Base-by-base conservation (phyloP, 2,113 vertebrate species). In the Periophthalmus modestus region DNA sequence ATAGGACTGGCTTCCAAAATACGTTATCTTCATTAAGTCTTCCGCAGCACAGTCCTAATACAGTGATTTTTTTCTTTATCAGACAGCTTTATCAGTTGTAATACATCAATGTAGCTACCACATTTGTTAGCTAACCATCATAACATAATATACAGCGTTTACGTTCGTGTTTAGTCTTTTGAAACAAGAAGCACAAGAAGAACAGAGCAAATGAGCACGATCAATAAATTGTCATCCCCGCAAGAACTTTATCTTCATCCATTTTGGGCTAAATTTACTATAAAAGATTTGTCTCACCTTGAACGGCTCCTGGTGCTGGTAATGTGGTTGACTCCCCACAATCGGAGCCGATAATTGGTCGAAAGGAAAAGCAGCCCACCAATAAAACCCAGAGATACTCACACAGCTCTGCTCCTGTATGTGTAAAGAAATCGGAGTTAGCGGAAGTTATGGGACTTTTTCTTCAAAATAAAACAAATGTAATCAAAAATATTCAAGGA, bases 231-330 rank as follows among this genome's bases (percentile, higher is more conserved):
- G 13, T 13, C 23, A 24, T 3, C 4, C 58, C 4, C 24, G 4
- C 23, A 28, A 61, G 13, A 28, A 61, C 23, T 59, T 61, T 15
- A 33, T 33, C 28, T 33, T 61, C 3, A 5, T 16, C 4, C 11
- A 24, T 52, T 2, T 66, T 58, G 10, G 7, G 33, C 18, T 48
- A 0, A 33, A 61, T 66, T 33, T 16, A 0, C 1, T 3, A 63
- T 21, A 67, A 63, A 52, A 2, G 24, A 46, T 18, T 48, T 48
- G 52, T 63, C 91, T 94, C 87, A 93, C 93, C 93, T 94, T 93
- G 84, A 89, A 19, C 71, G 66, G 47, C 15, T 1, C 0, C 36
- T 48, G 55, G n/a, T 7, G 0, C 7, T 28, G 13, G 74, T 3
- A 18, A 33, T 11, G 62, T 72, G 36, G 7, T 1, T 1, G 39